Base-by-base conservation (phyloP, 2,888 invertebrate genomes). In the Drosophila testacea region DNA sequence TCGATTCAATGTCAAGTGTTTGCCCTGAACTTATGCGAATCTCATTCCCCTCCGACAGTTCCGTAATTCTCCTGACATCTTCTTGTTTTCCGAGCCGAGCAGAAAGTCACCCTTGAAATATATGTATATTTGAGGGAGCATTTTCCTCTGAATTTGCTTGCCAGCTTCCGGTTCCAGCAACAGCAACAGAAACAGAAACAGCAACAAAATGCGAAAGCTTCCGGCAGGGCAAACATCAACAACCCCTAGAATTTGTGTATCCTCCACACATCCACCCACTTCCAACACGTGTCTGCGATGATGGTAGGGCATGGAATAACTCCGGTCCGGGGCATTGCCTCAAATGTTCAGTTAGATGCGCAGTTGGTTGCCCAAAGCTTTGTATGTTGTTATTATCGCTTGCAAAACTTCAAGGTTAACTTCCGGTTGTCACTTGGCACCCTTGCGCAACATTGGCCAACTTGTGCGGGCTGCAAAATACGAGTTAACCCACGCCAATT, bases 1-100 rank as follows among this genome's bases (percentile, higher is more conserved):
- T 87, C 82, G 89, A 89, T 87, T 84, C 78, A 82, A 82, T 84
- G 82, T 87, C 88, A 87, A 84, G 76, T 84, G 66, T 70, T 80
- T 77, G 72, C 72, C 72, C 73, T 79, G 67, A 77, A 86, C 87
- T 76, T 74, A 47, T 62, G 62, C 48, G 39, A 11, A 10, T 47
- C 46, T 27, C 16, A n/a, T 32, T 11, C n/a, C 32, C 42, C 41
- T 34, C 4, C 38, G 2, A 30, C 48, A 16, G 13, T 11, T 28
- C 27, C 10, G 34, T 55, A 13, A 30, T 47, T 30, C 54, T 13
- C 16, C 9, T 42, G 50, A 9, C 28, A 39, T 34, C 66, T 62
- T 36, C 56, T 34, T 16, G 52, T 30, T 27, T 32, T 42, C 11
- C 10, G 7, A 11, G 46, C 16, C 9, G 22, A 56, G 57, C 52